A percentile compares a stretch with the other conserved stretches of the same genome.
These are phyloP conservation scores for Metaphire vulgaris DNA, from an alignment of 1,140 invertebrate genomes.

Conservation along the genomic window DNA sequence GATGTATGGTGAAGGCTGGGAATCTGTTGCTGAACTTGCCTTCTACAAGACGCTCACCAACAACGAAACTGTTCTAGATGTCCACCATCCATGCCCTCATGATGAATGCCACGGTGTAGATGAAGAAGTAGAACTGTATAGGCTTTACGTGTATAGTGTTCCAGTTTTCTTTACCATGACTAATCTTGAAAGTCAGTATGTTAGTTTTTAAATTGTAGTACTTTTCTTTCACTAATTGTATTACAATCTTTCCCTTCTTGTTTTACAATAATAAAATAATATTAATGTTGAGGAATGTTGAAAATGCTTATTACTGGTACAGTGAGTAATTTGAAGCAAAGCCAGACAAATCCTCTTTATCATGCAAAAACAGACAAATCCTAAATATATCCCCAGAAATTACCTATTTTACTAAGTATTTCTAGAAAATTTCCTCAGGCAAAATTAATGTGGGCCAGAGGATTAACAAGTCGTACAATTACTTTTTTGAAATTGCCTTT, in stretches of 20 bases:
- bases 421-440: background rate
- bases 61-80: background rate
- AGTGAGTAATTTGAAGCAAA: background rate
- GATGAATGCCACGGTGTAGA: background rate
- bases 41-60: background rate
- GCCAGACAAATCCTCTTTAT: background rate
- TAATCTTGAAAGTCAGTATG: too few species aligned
- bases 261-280: slow-evolving; percentile 1
- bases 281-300: background rate
- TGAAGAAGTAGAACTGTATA: background rate
- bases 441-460: background rate
- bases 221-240: too few species aligned
- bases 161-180: too few species aligned
- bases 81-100: background rate
- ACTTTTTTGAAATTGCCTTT: background rate
- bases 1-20: background rate
- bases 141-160: too few species aligned
- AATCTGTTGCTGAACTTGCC: background rate
- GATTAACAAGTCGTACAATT: background rate
- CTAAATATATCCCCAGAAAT: background rate
- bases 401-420: background rate
- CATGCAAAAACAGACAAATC: background rate
- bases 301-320: too few species aligned
- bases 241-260: too few species aligned
- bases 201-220: too few species aligned